Evolutionary conservation across 2,888 invertebrate genomes (phyloP).

Genomic region (Idaea biselata): DNA sequence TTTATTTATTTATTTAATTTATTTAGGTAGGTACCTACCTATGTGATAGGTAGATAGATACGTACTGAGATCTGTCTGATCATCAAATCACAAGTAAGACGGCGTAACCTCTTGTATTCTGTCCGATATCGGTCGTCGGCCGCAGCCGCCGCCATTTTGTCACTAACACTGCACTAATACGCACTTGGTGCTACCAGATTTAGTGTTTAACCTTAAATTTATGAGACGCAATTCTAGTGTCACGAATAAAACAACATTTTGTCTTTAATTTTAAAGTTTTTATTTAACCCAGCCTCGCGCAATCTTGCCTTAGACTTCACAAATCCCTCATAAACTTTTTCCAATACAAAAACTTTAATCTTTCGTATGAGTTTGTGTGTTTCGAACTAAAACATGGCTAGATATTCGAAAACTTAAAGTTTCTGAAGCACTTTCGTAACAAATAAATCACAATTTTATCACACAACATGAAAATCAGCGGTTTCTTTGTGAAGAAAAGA

Average conservation of each 20-base stretch:
- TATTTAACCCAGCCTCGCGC: too few relatives aligned
- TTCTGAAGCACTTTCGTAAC: slow-evolving; percentile 9
- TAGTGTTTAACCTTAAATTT: too few relatives aligned
- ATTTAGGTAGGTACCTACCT: too few relatives aligned
- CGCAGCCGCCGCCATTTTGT: slow-evolving; percentile 49
- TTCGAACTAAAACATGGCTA: neutral
- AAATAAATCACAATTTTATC: slow-evolving; percentile 2
- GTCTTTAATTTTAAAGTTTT: too few relatives aligned
- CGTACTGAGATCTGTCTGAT: slow-evolving; percentile 85
- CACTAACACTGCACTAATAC: neutral
- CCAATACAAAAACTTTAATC: slow-evolving; percentile 27
- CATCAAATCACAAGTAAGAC: slow-evolving; percentile 85
- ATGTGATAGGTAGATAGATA: slow-evolving; percentile 32
- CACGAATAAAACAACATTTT: too few relatives aligned
- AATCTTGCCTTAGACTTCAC: neutral
- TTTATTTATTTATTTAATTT: too few relatives aligned
- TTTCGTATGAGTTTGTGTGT: slow-evolving; percentile 10
- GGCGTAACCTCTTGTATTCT: slow-evolving; percentile 85
- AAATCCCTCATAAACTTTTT: slow-evolving; percentile 25
- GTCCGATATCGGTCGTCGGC: slow-evolving; percentile 81
- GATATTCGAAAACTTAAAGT: slow-evolving; percentile 9
- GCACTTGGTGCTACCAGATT: too few relatives aligned
- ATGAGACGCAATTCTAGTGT: too few relatives aligned
- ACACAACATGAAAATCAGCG: slow-evolving; percentile 13
- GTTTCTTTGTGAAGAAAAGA: neutral